A percentile compares a stretch with the other conserved stretches of the same genome.
Evolutionary conservation across 2,113 vertebrate species (phyloP).

Genomic region (Struthidea cinerea): DNA sequence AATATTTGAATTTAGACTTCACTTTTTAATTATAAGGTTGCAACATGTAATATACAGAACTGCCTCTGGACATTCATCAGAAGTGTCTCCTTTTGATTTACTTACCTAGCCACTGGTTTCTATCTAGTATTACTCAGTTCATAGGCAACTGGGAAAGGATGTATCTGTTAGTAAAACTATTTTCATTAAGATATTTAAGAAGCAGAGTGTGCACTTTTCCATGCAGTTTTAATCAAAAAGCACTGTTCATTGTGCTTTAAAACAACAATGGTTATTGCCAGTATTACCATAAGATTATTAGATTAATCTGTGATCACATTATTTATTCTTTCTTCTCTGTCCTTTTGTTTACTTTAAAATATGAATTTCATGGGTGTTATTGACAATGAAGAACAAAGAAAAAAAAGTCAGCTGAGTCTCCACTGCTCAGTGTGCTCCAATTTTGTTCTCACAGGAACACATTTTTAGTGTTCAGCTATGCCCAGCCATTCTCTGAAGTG

Average conservation of each 20-base stretch:
- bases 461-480: not conserved
- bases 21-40: not conserved
- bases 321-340: conserved; percentile 14
- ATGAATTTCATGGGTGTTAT: not conserved
- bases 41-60: not conserved
- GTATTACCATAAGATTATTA: conserved; percentile 45
- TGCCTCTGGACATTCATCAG: not conserved
- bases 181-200: conserved; percentile 17
- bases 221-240: conserved; percentile 43
- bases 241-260: not conserved
- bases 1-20: conserved; percentile 9
- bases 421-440: not conserved
- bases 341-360: conserved; percentile 54
- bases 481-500: not conserved
- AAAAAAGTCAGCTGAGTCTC: not conserved
- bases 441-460: not conserved
- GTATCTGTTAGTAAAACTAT: conserved; percentile 2
- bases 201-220: not conserved
- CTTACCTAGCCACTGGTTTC: not conserved
- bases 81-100: conserved; percentile 41
- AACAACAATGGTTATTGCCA: not conserved
- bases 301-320: conserved; percentile 44
- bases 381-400: not conserved
- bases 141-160: conserved; percentile 16
- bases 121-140: not conserved